Conservation (phyloP, 2,888 invertebrate species). For the Callinectes sapidus region DNA sequence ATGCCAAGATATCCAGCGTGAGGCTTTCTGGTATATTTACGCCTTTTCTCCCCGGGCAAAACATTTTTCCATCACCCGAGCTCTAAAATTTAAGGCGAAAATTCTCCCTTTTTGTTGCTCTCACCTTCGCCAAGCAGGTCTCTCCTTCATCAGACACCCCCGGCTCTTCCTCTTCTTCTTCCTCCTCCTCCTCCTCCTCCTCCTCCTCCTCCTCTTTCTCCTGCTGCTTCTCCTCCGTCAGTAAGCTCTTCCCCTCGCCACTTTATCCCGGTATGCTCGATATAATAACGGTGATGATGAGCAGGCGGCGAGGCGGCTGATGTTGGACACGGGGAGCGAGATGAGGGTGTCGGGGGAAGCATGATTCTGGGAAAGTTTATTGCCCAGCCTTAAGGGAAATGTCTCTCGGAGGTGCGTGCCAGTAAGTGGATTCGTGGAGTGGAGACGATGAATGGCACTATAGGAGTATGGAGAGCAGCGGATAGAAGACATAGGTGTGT, state of each 20-base stretch:
- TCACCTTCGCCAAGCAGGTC: background rate
- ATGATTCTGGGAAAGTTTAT: conserved; percentile 25
- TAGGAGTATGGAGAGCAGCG: background rate
- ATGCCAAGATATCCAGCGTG: background rate
- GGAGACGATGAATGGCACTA: conserved; percentile 8
- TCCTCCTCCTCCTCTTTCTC: background rate
- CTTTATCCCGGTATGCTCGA: background rate
- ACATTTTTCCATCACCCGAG: background rate
- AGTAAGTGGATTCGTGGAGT: conserved; percentile 27
- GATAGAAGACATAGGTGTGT: background rate
- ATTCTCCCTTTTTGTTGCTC: background rate
- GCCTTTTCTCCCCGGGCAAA: background rate
- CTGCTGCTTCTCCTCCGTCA: conserved; percentile 5
- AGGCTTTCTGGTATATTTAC: background rate
- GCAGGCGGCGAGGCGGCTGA: conserved; percentile 30
- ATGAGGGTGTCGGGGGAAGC: conserved; percentile 26
- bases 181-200: no score
- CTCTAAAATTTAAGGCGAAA: background rate
- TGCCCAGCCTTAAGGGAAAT: conserved; percentile 18
- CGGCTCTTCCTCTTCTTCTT: conserved; percentile 9
- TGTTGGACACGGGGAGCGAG: conserved; percentile 28
- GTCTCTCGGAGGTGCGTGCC: conserved; percentile 24
- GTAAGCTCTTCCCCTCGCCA: conserved; percentile 2
- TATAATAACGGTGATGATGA: conserved; percentile 36
- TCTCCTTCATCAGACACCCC: background rate